A percentile compares a stretch with the other conserved stretches of the same genome.
phyloP scores from a whole-genome alignment of 2,888 invertebrate genomes.

The Onthophagus sagittarius region DNA sequence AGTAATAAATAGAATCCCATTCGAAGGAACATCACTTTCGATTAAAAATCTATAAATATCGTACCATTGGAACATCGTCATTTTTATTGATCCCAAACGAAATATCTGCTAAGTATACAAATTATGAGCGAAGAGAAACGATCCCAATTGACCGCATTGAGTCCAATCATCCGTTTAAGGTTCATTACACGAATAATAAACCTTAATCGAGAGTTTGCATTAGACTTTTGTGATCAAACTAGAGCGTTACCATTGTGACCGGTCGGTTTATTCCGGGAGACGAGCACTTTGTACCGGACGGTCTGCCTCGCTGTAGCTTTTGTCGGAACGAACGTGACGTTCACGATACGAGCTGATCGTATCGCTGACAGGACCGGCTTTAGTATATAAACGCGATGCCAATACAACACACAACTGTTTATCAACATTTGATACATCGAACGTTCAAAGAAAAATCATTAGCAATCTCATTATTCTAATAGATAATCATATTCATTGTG shows the following conservation, averaged over 20 bases:
- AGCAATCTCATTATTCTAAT: background rate
- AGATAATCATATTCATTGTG: background rate
- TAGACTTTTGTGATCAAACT: background rate
- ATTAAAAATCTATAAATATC: background rate
- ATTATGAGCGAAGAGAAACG: background rate
- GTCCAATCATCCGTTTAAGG: constrained; percentile 2
- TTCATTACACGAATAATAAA: constrained; percentile 6
- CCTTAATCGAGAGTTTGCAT: constrained; percentile 6
- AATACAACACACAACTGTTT: background rate
- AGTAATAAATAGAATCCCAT: background rate
- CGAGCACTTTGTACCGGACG: background rate
- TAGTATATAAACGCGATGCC: background rate
- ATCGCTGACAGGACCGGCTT: background rate
- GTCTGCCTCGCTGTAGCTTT: background rate
- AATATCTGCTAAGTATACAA: background rate
- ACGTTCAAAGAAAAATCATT: background rate
- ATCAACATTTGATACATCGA: background rate
- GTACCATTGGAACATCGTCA: background rate
- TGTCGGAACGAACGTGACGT: background rate
- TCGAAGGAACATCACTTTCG: background rate
- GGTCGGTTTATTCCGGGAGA: background rate
- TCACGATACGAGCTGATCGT: background rate
- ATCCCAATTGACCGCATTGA: background rate
- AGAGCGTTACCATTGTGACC: background rate
- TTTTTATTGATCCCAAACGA: background rate